Conservation (phyloP, 2,888 invertebrate genomes). For the Scotopteryx bipunctaria region DNA sequence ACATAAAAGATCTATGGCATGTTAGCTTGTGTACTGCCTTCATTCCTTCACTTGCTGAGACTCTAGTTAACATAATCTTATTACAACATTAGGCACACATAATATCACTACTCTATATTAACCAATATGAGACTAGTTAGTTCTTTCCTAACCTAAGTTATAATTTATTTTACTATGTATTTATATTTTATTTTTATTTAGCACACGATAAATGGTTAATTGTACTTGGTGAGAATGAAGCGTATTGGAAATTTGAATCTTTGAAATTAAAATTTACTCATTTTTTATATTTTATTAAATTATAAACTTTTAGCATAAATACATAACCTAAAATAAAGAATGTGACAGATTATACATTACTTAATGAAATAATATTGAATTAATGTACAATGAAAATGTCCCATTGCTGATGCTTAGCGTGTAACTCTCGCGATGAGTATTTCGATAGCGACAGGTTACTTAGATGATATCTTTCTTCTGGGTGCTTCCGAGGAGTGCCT, state of each 20-base stretch:
- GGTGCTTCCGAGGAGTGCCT: constrained; percentile 75
- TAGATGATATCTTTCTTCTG: constrained; percentile 75
- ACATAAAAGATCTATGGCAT: constrained; percentile 21
- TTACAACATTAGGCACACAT: constrained; percentile 76
- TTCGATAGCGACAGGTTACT: constrained; percentile 32
- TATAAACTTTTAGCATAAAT: constrained; percentile 26
- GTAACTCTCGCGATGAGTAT: constrained; percentile 46
- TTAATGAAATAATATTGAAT: constrained; percentile 26
- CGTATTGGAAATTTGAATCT: constrained; percentile 64
- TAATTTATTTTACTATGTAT: constrained; percentile 58
- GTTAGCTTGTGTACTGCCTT: constrained; percentile 18
- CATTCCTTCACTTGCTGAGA: constrained; percentile 29
- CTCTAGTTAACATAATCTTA: constrained; percentile 46
- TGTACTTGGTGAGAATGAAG: constrained; percentile 79
- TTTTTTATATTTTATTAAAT: constrained; percentile 22
- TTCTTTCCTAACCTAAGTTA: constrained; percentile 74
- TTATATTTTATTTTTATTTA: constrained; percentile 47
- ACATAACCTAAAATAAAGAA: constrained; percentile 24
- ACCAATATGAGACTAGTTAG: constrained; percentile 82
- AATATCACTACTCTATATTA: constrained; percentile 76
- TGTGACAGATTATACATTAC: constrained; percentile 18
- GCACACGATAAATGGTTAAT: constrained; percentile 65
- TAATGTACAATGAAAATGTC: constrained; percentile 25
- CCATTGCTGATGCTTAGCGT: constrained; percentile 35
- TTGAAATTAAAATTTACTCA: constrained; percentile 47